Evolutionary conservation across 2,113 vertebrate species (phyloP).

Genomic region (Galemys pyrenaicus): DNA sequence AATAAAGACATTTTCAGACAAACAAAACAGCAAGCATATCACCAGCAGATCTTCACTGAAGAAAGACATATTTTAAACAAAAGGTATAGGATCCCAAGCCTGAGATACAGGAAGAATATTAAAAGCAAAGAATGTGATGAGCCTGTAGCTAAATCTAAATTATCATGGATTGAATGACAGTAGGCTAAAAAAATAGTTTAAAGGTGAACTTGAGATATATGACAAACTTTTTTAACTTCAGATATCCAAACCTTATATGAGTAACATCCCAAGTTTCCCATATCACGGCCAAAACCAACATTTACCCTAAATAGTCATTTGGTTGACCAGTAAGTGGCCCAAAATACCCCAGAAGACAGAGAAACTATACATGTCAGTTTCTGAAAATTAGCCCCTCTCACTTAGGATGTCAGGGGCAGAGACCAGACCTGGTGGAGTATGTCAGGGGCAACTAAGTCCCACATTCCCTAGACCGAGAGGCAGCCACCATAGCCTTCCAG

Average conservation of each 20-base stretch:
- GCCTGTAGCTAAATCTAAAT: background rate
- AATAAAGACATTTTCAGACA: slow-evolving; percentile 16
- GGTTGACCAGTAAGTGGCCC: slow-evolving; percentile 1
- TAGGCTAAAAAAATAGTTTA: background rate
- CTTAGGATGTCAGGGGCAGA: too few species aligned
- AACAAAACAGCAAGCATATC: background rate
- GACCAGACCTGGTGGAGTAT: background rate
- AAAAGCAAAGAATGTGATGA: background rate
- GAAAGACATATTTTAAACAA: slow-evolving; percentile 2
- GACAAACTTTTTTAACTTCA: background rate
- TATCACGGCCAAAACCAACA: background rate
- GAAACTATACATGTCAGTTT: background rate
- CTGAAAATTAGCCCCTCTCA: too few species aligned
- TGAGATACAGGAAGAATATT: slow-evolving; percentile 3
- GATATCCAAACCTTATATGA: background rate
- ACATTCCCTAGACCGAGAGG: too few species aligned
- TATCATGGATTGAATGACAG: background rate
- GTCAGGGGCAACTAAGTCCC: too few species aligned
- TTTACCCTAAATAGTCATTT: background rate
- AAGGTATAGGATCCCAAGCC: background rate
- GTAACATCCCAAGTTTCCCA: background rate
- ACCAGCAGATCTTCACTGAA: background rate
- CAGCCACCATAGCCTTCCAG: too few species aligned
- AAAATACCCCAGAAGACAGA: background rate
- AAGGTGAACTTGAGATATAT: background rate